These are phyloP conservation scores for Vesta saturnalis DNA, from an alignment of 2,888 invertebrate genomes.

Conservation along the genomic window DNA sequence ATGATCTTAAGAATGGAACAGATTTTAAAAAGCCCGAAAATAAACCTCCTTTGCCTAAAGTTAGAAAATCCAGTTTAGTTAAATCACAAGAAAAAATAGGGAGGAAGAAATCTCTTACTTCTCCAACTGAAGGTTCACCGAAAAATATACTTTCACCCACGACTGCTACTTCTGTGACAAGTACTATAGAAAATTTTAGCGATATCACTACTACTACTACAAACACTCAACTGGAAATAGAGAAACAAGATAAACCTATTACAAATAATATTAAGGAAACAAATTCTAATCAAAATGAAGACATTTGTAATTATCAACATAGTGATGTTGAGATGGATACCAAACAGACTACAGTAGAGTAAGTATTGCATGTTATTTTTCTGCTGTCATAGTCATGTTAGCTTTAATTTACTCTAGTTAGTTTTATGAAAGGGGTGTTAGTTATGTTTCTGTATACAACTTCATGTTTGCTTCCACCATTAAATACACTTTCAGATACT, in stretches of 20 bases:
- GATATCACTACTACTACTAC: no score
- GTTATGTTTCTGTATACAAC: no score
- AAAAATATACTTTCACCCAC: slow-evolving; percentile 46
- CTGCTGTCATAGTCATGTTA: no score
- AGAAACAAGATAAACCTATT: background rate
- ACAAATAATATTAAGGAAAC: background rate
- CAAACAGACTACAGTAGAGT: background rate
- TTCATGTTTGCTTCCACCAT: no score
- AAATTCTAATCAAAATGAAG: background rate
- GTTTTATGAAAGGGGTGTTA: no score
- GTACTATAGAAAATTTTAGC: slow-evolving; percentile 16
- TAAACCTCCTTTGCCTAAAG: slow-evolving; percentile 65
- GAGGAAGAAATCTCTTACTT: slow-evolving; percentile 42
- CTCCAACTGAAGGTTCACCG: slow-evolving; percentile 46
- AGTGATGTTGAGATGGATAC: background rate
- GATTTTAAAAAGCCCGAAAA: slow-evolving; percentile 56
- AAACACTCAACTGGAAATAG: slow-evolving; percentile 2
- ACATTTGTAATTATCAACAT: background rate
- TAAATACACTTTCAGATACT: no score
- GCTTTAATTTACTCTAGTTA: no score
- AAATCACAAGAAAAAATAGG: slow-evolving; percentile 48
- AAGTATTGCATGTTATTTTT: background rate
- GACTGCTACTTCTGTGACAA: slow-evolving; percentile 13
- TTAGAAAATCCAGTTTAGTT: slow-evolving; percentile 57
- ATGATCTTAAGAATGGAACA: slow-evolving; percentile 48